Evolutionary conservation across 2,113 vertebrate species (phyloP).

Genomic region (Phylloscopus whistleri): DNA sequence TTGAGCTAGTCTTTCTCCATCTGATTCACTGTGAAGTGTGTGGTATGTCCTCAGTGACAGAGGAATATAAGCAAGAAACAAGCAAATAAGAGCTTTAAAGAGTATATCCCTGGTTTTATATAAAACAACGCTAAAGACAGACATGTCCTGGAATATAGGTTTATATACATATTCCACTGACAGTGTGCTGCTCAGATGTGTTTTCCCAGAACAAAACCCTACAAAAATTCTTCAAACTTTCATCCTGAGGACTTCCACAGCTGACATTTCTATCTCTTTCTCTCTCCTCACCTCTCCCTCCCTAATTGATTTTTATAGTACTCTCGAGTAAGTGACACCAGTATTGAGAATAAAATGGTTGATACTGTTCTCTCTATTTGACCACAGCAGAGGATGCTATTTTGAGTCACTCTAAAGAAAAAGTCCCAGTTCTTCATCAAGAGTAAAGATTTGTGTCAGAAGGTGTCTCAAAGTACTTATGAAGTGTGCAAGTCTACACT

Average conservation of each 20-base stretch:
- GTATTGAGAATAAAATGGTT: background rate
- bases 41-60: background rate
- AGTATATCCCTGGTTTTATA: background rate
- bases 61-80: background rate
- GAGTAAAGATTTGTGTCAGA: background rate
- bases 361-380: background rate
- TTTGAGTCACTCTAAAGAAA: background rate
- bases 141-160: accelerated
- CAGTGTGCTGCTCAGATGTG: background rate
- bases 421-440: background rate
- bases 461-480: background rate
- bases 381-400: background rate
- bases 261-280: background rate
- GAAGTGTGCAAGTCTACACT: background rate
- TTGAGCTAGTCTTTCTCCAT: conserved; percentile 9
- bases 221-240: background rate
- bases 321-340: background rate
- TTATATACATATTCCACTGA: background rate
- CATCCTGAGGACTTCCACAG: background rate
- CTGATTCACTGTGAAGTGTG: background rate
- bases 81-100: background rate
- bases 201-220: background rate
- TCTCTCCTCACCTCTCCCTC: accelerated
- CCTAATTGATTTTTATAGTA: background rate
- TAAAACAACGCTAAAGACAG: background rate